Evolutionary conservation across 1,140 invertebrate genomes (phyloP).

Genomic region (Sitodiplosis mosellana): DNA sequence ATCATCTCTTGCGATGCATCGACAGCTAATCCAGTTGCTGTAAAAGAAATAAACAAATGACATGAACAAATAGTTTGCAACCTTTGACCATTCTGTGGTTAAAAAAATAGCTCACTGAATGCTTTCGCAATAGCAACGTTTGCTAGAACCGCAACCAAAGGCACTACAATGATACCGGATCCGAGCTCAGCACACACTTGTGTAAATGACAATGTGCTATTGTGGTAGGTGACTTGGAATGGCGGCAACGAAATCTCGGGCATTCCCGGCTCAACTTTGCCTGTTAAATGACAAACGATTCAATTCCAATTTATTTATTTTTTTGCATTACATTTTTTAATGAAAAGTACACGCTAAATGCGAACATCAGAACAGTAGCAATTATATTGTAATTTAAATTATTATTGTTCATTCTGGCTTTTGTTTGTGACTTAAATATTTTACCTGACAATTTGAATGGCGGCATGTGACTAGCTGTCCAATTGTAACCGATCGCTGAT

Average conservation of each 20-base stretch:
- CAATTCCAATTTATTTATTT: too few species aligned
- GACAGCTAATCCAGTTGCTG: constrained; percentile 20
- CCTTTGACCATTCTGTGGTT: not conserved
- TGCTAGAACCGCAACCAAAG: constrained; percentile 61
- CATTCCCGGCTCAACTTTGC: constrained; percentile 44
- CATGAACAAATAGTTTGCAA: not conserved
- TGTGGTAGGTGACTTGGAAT: constrained; percentile 39
- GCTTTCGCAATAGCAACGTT: constrained; percentile 79
- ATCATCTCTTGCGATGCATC: constrained; percentile 59
- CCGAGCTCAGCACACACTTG: constrained; percentile 48
- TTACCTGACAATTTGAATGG: constrained; percentile 35
- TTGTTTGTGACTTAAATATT: not conserved
- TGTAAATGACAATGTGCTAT: constrained; percentile 36
- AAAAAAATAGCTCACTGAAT: constrained; percentile 42
- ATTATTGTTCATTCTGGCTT: too few species aligned
- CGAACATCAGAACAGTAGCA: too few species aligned
- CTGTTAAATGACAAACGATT: too few species aligned
- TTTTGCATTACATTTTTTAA: too few species aligned
- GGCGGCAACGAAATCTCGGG: constrained; percentile 39
- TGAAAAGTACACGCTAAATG: too few species aligned
- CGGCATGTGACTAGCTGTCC: constrained; percentile 19
- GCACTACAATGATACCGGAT: constrained; percentile 50
- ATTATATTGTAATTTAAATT: too few species aligned
- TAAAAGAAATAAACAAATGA: not conserved
- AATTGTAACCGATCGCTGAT: constrained; percentile 38